phyloP scores from a whole-genome alignment of 2,888 invertebrate species.

The Lithophane socia region DNA sequence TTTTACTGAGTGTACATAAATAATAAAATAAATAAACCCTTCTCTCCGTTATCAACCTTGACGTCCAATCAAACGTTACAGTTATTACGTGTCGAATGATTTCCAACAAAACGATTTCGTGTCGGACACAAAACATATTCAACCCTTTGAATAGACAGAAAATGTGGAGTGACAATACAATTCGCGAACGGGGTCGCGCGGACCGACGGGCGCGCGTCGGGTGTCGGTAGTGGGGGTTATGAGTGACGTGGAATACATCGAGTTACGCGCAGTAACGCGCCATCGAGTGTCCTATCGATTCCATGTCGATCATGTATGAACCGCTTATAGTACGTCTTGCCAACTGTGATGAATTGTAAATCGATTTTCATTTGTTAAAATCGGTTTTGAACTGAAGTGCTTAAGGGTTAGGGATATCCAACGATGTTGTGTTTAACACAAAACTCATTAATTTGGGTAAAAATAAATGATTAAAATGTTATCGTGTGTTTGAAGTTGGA shows the following conservation, averaged over 20 bases:
- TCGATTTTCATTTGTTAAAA: conserved; percentile 39
- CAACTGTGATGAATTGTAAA: conserved; percentile 43
- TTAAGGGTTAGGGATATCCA: not conserved
- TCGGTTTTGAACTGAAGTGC: not conserved
- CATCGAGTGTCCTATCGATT: conserved; percentile 58
- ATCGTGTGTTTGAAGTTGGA: not conserved
- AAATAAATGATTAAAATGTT: not conserved
- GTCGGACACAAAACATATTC: conserved; percentile 67
- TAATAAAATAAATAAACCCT: conserved; percentile 23
- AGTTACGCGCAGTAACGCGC: conserved; percentile 54
- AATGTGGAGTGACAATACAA: conserved; percentile 71
- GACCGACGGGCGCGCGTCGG: conserved; percentile 31
- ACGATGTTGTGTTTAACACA: not conserved
- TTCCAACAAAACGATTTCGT: conserved; percentile 64
- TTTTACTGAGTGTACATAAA: no score
- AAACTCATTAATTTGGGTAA: not conserved
- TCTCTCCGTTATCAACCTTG: conserved; percentile 24
- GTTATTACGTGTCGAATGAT: conserved; percentile 63
- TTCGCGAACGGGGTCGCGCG: conserved; percentile 65
- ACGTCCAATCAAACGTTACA: conserved; percentile 60
- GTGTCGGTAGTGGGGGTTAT: conserved; percentile 49
- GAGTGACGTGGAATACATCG: conserved; percentile 61
- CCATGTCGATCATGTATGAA: conserved; percentile 43
- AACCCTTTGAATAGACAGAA: conserved; percentile 67
- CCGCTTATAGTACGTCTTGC: conserved; percentile 38